Evolutionary conservation across 2,113 vertebrate species (phyloP), one percentile per base, ranked within the genome.

Genomic region (Ptilonorhynchus violaceus): DNA sequence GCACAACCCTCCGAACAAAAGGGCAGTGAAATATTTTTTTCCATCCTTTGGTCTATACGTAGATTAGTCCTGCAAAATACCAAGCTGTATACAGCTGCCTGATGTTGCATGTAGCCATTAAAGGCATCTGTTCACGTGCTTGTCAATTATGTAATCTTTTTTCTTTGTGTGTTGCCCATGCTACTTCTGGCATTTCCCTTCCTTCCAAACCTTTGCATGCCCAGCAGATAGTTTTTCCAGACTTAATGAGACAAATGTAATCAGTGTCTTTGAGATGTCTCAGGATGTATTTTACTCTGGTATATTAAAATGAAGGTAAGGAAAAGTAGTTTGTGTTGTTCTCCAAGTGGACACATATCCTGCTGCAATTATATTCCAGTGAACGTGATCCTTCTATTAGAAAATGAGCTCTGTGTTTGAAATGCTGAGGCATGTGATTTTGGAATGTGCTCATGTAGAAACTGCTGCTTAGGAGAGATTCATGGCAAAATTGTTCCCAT

Each of bases 231-330:
- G 11, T 53, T 83, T 49, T 87, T 22, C n/a, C 28, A 81, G 55
- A 62, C 19, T 17, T 60, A 83, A 80, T 35, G 47, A 88, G 47
- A 50, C 0, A 2, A 62, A 44, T 23, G 19, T 41, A 55, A 44
- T 52, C 0, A 0, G 7, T 56, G 37, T 15, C 15, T 55, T 77
- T 47, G 49, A 52, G 62, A 49, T 3, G 41, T 17, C 17, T 47
- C 37, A 13, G 31, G 27, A 16, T 42, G 39, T 63, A 10, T 50
- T 93, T 85, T 37, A 30, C 16, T 55, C 41, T 64, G 76, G 14
- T 50, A 10, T 39, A 58, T 37, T 63, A 52, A 77, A 89, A 67
- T 15, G 17, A 80, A 46, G 21, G 9, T n/a, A 74, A 56, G 22
- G n/a, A 64, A 37, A 28, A 74, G 37, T 6, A 56, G 25, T 27